Percentiles rank a stretch among this genome's conserved stretches.
These are phyloP conservation scores for Apogon hyalosoma DNA, from an alignment of 2,797 vertebrate species.

Conservation along the genomic window DNA sequence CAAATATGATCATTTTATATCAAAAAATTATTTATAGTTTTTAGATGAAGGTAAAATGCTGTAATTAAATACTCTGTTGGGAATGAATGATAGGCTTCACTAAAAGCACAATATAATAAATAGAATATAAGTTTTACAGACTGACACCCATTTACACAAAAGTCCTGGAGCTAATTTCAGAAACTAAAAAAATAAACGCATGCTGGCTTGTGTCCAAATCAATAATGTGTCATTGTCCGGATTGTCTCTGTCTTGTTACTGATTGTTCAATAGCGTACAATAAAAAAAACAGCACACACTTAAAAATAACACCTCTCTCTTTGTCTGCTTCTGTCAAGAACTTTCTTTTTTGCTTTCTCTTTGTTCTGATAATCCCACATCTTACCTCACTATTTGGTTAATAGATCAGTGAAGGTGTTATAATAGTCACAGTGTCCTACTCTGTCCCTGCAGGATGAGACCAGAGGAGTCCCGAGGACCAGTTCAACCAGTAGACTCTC, in stretches of 20 bases:
- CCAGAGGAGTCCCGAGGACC: conserved; percentile 78
- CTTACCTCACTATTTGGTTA: background rate
- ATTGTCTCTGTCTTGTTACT: conserved; percentile 19
- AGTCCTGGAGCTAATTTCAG: background rate
- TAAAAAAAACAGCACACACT: background rate
- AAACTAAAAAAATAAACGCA: too few relatives aligned
- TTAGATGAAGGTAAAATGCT: background rate
- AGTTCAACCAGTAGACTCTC: conserved; percentile 92
- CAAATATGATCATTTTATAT: background rate
- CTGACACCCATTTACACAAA: conserved; percentile 17
- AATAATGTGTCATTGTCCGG: conserved; percentile 19
- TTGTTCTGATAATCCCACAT: background rate
- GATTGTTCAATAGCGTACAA: conserved; percentile 11
- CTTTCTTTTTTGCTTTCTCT: conserved; percentile 5
- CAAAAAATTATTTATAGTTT: background rate
- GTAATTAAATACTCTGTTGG: background rate
- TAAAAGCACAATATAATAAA: background rate
- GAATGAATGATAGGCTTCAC: background rate
- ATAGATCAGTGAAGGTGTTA: background rate
- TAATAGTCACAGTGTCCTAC: background rate
- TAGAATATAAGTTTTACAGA: background rate
- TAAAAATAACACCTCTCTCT: background rate
- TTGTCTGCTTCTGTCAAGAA: conserved; percentile 1
- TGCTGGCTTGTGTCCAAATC: background rate
- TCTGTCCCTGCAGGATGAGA: conserved; percentile 78